Evolutionary conservation across 2,888 invertebrate species (phyloP).

Genomic region (Scelioninae gen. 2): DNA sequence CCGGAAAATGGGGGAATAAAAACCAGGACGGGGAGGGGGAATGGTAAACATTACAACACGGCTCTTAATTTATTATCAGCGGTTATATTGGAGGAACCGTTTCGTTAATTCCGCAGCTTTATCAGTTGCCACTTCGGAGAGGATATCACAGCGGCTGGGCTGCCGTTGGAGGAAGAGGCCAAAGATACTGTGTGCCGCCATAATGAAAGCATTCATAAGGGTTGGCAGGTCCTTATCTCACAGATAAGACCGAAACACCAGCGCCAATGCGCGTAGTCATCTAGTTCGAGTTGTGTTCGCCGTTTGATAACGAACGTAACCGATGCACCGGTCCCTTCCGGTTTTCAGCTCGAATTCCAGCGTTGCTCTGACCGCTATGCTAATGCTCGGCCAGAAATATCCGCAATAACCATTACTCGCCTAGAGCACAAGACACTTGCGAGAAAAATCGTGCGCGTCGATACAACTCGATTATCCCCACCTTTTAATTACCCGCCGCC

Average conservation of each 20-base stretch:
- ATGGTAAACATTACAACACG: slow-evolving; percentile 6
- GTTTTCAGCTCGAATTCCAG: slow-evolving; percentile 59
- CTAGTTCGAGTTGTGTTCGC: slow-evolving; percentile 61
- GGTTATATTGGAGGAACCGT: slow-evolving; percentile 60
- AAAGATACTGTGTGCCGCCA: slow-evolving; percentile 61
- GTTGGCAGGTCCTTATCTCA: slow-evolving; percentile 71
- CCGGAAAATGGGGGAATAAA: no score
- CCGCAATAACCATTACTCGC: slow-evolving; percentile 55
- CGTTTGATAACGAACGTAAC: slow-evolving; percentile 66
- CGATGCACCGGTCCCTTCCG: slow-evolving; percentile 65
- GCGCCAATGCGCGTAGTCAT: slow-evolving; percentile 61
- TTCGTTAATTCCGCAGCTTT: slow-evolving; percentile 58
- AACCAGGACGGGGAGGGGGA: no score
- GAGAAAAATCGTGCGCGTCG: slow-evolving; percentile 45
- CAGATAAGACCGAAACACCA: slow-evolving; percentile 67
- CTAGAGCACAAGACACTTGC: slow-evolving; percentile 23
- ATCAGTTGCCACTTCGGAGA: slow-evolving; percentile 60
- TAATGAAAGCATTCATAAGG: slow-evolving; percentile 72
- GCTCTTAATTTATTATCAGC: slow-evolving; percentile 55
- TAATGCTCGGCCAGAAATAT: slow-evolving; percentile 48
- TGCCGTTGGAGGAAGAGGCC: slow-evolving; percentile 53
- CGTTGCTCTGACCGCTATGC: slow-evolving; percentile 49
- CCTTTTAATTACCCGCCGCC: slow-evolving; percentile 53
- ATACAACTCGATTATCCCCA: slow-evolving; percentile 51
- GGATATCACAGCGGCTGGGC: slow-evolving; percentile 47